A percentile compares a stretch with the other conserved stretches of the same genome.
These are phyloP conservation scores for Drosophila sulfurigaster DNA, from an alignment of 1,140 invertebrate genomes.

Conservation along the genomic window DNA sequence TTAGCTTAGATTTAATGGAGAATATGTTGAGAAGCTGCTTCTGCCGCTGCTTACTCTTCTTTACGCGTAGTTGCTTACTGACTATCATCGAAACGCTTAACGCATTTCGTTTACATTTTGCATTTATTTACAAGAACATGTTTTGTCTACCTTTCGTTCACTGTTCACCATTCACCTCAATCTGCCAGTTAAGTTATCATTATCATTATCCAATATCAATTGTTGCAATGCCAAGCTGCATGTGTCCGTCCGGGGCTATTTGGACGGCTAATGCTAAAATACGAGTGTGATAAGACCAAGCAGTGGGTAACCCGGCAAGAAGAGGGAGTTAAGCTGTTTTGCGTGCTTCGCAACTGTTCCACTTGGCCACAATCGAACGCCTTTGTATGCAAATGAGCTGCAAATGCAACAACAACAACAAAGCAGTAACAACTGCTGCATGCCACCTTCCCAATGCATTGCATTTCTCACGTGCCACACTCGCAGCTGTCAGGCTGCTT, in stretches of 20 bases:
- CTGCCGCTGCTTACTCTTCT: slow-evolving; percentile 8
- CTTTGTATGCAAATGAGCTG: slow-evolving; percentile 79
- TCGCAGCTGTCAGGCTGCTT: slow-evolving; percentile 31
- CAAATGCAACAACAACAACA: slow-evolving; percentile 17
- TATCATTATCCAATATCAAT: slow-evolving; percentile 46
- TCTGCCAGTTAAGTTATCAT: slow-evolving; percentile 11
- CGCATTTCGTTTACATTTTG: slow-evolving; percentile 25
- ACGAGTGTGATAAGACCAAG: slow-evolving; percentile 20
- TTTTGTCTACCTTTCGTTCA: slow-evolving; percentile 43
- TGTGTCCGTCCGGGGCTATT: not conserved
- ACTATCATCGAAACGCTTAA: slow-evolving; percentile 37
- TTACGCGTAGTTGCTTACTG: slow-evolving; percentile 28
- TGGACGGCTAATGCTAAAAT: slow-evolving; percentile 37
- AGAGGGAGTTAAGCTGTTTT: not conserved
- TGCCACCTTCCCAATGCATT: slow-evolving; percentile 14
- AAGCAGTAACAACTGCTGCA: slow-evolving; percentile 15
- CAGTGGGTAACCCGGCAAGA: not conserved
- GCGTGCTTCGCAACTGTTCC: slow-evolving; percentile 54
- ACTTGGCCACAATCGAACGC: slow-evolving; percentile 66
- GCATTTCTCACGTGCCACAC: slow-evolving; percentile 53
- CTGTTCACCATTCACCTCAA: slow-evolving; percentile 12
- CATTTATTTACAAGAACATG: slow-evolving; percentile 50
- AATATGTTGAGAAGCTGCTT: slow-evolving; percentile 54
- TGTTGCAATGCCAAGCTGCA: slow-evolving; percentile 41
- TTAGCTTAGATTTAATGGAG: slow-evolving; percentile 70